These are phyloP conservation scores for Euproctis similis DNA, from an alignment of 2,888 invertebrate genomes.

Conservation along the genomic window DNA sequence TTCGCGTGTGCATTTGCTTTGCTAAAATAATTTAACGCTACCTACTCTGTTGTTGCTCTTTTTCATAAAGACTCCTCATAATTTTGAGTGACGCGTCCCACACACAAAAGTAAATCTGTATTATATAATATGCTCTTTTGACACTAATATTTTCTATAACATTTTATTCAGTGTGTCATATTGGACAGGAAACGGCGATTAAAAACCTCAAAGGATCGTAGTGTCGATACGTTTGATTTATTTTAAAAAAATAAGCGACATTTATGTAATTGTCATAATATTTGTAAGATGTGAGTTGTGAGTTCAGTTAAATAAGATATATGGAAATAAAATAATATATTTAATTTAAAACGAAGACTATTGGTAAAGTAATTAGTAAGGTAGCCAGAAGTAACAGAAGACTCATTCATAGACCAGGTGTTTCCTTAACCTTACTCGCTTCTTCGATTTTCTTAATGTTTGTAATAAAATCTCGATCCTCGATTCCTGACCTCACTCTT, in stretches of 20 bases:
- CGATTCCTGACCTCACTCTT: no score
- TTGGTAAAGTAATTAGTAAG: no score
- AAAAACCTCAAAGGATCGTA: constrained; percentile 39
- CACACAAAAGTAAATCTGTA: constrained; percentile 60
- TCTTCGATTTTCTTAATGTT: no score
- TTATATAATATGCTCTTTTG: constrained; percentile 70
- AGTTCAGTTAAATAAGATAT: no score
- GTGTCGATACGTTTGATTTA: constrained; percentile 22
- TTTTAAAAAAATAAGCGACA: constrained; percentile 15
- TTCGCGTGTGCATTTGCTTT: constrained; percentile 13
- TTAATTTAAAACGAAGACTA: no score
- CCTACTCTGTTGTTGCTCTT: constrained; percentile 30
- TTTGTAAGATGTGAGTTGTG: no score
- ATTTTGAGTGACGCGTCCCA: constrained; percentile 60
- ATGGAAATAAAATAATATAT: no score
- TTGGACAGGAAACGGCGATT: constrained; percentile 51
- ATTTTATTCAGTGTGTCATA: constrained; percentile 36
- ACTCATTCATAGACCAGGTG: no score
- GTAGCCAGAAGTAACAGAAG: no score
- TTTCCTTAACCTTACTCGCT: no score
- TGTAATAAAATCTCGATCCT: no score
- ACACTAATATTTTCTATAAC: constrained; percentile 44
- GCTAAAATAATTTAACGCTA: constrained; percentile 20
- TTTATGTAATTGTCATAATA: constrained; percentile 7
- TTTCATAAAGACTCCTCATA: constrained; percentile 34